Conservation (phyloP, 2,797 vertebrate genomes). For the Chelon auratus region DNA sequence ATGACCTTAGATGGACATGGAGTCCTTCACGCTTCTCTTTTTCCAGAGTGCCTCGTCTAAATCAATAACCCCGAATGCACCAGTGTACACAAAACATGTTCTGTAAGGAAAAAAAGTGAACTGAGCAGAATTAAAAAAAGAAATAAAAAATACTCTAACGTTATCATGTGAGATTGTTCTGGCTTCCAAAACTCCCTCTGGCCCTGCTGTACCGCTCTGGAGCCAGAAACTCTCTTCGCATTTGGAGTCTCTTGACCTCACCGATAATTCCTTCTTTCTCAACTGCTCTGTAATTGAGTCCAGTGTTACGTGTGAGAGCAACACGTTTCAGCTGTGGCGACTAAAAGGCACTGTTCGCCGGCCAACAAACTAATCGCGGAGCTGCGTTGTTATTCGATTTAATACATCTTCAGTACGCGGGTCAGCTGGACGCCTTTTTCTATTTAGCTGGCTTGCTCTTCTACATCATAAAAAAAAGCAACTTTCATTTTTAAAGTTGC, state of each 20-base stretch:
- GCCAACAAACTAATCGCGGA: conserved; percentile 15
- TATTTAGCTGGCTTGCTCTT: neutral
- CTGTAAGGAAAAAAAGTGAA: neutral
- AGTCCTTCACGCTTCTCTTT: conserved; percentile 45
- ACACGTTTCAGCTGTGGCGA: conserved; percentile 17
- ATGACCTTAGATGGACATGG: conserved; percentile 40
- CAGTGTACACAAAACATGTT: neutral
- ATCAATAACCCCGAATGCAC: conserved; percentile 42
- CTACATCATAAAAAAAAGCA: conserved; percentile 2
- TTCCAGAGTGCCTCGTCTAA: conserved; percentile 4
- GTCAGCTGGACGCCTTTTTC: conserved; percentile 3
- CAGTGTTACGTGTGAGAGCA: conserved; percentile 1
- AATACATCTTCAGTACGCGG: conserved; percentile 2
- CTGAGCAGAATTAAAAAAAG: neutral
- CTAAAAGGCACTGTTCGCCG: conserved; percentile 27
- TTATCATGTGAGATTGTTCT: conserved; percentile 15
- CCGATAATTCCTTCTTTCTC: conserved; percentile 7
- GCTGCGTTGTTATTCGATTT: conserved; percentile 5
- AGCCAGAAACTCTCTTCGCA: conserved; percentile 11
- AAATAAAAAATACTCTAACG: conserved; percentile 12
- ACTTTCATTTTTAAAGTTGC: conserved; percentile 2
- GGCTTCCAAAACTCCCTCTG: conserved; percentile 2
- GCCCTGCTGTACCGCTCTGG: neutral
- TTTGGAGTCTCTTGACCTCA: conserved; percentile 4
- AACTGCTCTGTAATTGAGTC: conserved; percentile 4